These are phyloP conservation scores for Girardinus metallicus DNA, from an alignment of 2,797 vertebrate genomes.

Conservation along the genomic window DNA sequence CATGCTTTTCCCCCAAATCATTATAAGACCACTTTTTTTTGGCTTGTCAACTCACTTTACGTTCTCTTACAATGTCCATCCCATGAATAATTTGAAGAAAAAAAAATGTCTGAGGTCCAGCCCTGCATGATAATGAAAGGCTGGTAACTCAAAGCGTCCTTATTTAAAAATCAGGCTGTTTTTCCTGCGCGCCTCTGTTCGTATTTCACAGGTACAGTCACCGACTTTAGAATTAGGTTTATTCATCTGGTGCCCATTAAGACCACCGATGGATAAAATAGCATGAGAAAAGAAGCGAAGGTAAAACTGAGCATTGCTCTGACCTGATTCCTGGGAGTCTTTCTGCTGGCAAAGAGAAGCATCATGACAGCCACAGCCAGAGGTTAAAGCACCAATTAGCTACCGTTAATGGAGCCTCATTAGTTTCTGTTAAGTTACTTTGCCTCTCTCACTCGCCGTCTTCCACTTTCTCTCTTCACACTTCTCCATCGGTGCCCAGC, in stretches of 20 bases:
- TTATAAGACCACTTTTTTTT: conserved; percentile 20
- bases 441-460: conserved; percentile 12
- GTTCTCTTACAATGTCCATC: conserved; percentile 46
- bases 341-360: conserved; percentile 51
- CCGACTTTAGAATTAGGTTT: conserved; percentile 27
- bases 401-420: conserved; percentile 73
- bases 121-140: conserved; percentile 3
- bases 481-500: conserved; percentile 32
- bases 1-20: background rate
- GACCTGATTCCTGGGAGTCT: conserved; percentile 53
- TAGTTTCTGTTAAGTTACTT: conserved; percentile 54
- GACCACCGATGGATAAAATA: conserved; percentile 15
- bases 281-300: conserved; percentile 15
- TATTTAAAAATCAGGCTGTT: conserved; percentile 16
- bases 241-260: conserved; percentile 52
- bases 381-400: conserved; percentile 79
- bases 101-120: conserved; percentile 50
- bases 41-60: conserved; percentile 55
- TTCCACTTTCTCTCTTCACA: conserved; percentile 26
- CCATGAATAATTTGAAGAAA: conserved; percentile 42
- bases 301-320: conserved; percentile 39
- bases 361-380: conserved; percentile 59
- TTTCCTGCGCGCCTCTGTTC: conserved; percentile 12
- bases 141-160: conserved; percentile 26
- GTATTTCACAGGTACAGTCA: conserved; percentile 30